Conservation (phyloP, 37 sponge, comb jelly and placozoan genomes). For the Axinella damicornis region DNA sequence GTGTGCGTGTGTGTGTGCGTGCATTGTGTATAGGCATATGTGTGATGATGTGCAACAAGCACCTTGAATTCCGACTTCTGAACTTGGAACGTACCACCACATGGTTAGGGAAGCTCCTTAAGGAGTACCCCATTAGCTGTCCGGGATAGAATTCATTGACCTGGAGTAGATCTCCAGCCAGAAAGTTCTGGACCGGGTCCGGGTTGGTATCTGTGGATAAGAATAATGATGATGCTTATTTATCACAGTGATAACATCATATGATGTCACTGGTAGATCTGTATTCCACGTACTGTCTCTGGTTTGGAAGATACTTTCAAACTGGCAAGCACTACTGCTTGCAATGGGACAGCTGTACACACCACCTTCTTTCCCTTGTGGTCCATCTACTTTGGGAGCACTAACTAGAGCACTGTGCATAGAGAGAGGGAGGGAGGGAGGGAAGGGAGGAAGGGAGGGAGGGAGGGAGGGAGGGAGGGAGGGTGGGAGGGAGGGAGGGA, state of each 20-base stretch:
- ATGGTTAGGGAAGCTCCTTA: slow-evolving; percentile 13
- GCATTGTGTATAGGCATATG: too few relatives aligned
- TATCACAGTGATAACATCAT: neutral
- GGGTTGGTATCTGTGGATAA: neutral
- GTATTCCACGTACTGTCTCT: neutral
- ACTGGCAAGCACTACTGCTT: slow-evolving; percentile 1
- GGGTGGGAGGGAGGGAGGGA: neutral
- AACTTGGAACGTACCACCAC: slow-evolving; percentile 46
- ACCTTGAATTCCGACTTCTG: too few relatives aligned
- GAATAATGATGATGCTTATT: too few relatives aligned
- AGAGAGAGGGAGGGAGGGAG: neutral
- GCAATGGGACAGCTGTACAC: slow-evolving; percentile 45
- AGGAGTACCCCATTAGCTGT: slow-evolving; percentile 35
- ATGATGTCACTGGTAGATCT: too few relatives aligned
- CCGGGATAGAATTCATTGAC: neutral
- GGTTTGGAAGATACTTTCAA: slow-evolving; percentile 15
- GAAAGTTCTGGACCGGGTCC: too few relatives aligned
- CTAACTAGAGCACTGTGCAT: slow-evolving; percentile 33
- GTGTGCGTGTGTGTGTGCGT: slow-evolving; percentile 10
- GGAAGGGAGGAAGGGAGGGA: neutral
- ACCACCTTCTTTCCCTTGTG: slow-evolving; percentile 22
- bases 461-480: neutral
- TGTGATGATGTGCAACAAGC: too few relatives aligned
- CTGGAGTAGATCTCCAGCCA: neutral
- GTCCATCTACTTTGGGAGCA: slow-evolving; percentile 22